phyloP scores from a whole-genome alignment of 30 jellyfish, hydroid and myxozoan genomes.

The Aurelia aurita region DNA sequence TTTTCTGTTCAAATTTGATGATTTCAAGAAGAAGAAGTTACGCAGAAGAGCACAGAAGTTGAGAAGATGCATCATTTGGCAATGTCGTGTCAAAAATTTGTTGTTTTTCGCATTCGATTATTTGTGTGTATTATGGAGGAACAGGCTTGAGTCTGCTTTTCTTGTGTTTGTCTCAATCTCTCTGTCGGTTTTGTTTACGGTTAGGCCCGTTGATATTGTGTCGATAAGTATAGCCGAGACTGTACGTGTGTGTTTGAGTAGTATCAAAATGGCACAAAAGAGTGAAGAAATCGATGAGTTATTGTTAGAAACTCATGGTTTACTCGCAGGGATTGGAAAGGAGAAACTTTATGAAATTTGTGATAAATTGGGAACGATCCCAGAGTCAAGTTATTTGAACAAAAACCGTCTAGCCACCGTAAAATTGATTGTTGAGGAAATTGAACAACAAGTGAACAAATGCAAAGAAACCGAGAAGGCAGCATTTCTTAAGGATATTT shows the following conservation, averaged over 20 bases:
- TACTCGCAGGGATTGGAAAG: not conserved
- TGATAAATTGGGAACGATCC: slow-evolving; percentile 27
- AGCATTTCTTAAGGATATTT: not conserved
- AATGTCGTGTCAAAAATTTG: not conserved
- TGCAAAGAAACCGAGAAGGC: not conserved
- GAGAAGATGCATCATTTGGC: slow-evolving; percentile 6
- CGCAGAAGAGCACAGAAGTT: not conserved
- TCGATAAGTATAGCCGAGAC: slow-evolving; percentile 9
- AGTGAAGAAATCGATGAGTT: slow-evolving; percentile 21
- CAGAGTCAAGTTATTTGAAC: slow-evolving; percentile 16
- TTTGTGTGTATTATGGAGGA: not conserved
- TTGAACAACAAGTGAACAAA: not conserved
- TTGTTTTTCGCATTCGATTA: not conserved
- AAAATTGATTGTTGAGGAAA: not conserved
- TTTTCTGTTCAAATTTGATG: no score
- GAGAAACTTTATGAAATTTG: slow-evolving; percentile 13
- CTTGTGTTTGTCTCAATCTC: slow-evolving; percentile 1
- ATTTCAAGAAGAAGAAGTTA: not conserved
- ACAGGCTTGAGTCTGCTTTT: not conserved
- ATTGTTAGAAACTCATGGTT: slow-evolving; percentile 15
- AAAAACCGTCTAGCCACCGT: slow-evolving; percentile 21
- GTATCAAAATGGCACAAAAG: not conserved
- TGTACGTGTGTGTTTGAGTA: not conserved
- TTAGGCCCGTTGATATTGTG: not conserved
- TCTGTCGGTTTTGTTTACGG: slow-evolving; percentile 6